phyloP scores from a whole-genome alignment of 2,888 invertebrate species.

The Luperina nickerlii region DNA sequence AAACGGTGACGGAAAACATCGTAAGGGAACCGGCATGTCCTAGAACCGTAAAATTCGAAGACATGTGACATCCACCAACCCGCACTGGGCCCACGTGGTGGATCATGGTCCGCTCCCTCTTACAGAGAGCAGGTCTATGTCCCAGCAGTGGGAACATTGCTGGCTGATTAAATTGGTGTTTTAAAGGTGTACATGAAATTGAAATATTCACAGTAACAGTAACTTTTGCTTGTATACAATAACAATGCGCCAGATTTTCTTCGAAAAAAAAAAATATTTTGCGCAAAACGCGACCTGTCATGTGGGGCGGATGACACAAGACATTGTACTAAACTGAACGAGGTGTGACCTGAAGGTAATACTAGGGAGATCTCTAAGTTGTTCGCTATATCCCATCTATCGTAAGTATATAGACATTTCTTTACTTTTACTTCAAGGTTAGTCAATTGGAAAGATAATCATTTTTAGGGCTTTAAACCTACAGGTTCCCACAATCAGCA shows the following conservation, averaged over 20 bases:
- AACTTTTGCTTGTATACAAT: neutral
- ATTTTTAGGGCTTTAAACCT: too few relatives aligned
- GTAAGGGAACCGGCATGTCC: neutral
- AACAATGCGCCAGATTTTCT: neutral
- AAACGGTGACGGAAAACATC: neutral
- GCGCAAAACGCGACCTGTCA: neutral
- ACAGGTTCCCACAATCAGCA: too few relatives aligned
- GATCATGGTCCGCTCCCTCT: neutral
- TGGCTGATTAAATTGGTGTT: slow-evolving; percentile 1
- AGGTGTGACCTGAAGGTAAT: neutral
- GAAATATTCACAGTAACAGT: slow-evolving; percentile 29
- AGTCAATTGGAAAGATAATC: too few relatives aligned
- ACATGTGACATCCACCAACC: neutral
- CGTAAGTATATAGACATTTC: too few relatives aligned
- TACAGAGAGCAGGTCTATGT: too few relatives aligned
- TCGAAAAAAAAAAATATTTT: neutral
- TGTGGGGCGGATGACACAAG: neutral
- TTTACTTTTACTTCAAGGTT: too few relatives aligned
- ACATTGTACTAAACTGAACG: neutral
- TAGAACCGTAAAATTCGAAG: neutral
- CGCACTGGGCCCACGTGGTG: neutral
- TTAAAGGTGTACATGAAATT: slow-evolving; percentile 15
- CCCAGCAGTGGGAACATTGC: neutral
- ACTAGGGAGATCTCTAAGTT: too few relatives aligned
- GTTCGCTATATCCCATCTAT: too few relatives aligned